These are phyloP conservation scores for Puma concolor DNA, from an alignment of 2,113 vertebrate species.

Conservation along the genomic window DNA sequence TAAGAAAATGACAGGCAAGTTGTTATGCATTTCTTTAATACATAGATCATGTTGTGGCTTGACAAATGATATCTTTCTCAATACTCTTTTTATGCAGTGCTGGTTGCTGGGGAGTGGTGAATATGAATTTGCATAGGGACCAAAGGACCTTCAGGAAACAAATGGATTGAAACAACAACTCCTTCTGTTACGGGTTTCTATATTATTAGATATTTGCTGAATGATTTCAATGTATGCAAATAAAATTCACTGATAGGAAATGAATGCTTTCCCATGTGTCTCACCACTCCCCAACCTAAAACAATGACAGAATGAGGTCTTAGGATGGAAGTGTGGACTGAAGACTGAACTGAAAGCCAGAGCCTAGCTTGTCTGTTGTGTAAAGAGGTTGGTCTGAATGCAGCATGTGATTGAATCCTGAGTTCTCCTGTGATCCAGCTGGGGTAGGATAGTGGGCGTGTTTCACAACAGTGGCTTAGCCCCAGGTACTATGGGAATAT, in stretches of 20 bases:
- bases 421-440: background rate
- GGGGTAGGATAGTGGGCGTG: background rate
- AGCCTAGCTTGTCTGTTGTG: background rate
- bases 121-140: background rate
- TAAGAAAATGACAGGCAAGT: background rate
- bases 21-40: background rate
- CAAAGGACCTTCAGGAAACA: background rate
- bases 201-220: background rate
- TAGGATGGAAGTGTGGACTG: background rate
- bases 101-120: background rate
- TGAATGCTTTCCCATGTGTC: background rate
- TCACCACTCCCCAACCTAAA: background rate
- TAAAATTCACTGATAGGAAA: background rate
- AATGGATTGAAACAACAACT: background rate
- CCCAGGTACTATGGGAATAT: background rate
- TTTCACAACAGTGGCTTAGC: background rate
- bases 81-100: background rate
- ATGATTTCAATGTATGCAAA: background rate
- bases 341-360: background rate
- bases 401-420: background rate
- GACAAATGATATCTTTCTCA: background rate
- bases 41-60: background rate
- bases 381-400: background rate
- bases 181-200: background rate
- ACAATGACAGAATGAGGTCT: background rate